phyloP scores from a whole-genome alignment of 2,797 vertebrate genomes.

The Chaetophractus vellerosus region DNA sequence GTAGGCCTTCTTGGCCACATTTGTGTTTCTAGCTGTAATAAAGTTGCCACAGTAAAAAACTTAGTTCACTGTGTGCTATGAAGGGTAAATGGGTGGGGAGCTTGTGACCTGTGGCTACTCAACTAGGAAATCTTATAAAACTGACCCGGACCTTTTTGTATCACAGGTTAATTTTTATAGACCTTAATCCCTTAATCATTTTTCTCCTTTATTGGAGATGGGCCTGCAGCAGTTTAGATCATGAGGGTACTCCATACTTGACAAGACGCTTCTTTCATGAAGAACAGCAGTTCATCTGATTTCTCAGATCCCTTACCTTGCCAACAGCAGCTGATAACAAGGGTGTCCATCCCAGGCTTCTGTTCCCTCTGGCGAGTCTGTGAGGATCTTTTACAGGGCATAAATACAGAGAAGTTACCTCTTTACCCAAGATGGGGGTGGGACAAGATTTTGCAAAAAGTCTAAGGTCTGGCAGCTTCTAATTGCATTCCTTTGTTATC shows the following conservation, averaged over 20 bases:
- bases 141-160: constrained; percentile 25
- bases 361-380: constrained; percentile 5
- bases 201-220: constrained; percentile 41
- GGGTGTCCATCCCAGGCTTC: not conserved
- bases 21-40: constrained; percentile 90
- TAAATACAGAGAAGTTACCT: constrained; percentile 42
- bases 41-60: constrained; percentile 88
- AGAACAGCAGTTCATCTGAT: not conserved
- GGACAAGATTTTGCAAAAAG: not conserved
- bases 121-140: constrained; percentile 42
- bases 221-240: not conserved
- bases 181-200: constrained; percentile 43
- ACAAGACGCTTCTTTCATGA: constrained; percentile 19
- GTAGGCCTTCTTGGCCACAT: constrained; percentile 82
- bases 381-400: not conserved
- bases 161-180: constrained; percentile 60
- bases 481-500: constrained; percentile 8
- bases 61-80: constrained; percentile 86
- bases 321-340: not conserved
- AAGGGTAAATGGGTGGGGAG: constrained; percentile 77
- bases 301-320: constrained; percentile 19
- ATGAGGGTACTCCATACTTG: not conserved
- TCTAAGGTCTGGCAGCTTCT: constrained; percentile 44
- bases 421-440: not conserved
- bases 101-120: constrained; percentile 64